Evolutionary conservation across 2,797 vertebrate species (phyloP), one percentile per base, ranked within the genome.

Genomic region (Valencia hispanica): DNA sequence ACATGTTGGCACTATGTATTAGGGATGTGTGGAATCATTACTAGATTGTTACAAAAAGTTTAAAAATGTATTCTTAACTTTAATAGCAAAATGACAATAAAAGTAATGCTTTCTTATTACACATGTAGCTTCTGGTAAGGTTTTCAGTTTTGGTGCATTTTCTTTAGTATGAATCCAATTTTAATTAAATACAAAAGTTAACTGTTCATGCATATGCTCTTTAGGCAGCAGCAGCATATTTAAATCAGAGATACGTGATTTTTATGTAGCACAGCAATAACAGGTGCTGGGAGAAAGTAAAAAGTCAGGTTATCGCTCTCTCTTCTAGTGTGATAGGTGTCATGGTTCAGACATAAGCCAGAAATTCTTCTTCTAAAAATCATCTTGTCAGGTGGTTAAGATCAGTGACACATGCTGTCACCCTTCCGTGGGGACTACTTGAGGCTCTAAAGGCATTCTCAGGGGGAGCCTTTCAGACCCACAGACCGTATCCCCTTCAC

Each of bases 381-480:
- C 55, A 63, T 76, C 74, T 63, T 68, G 72, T 45, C 43, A 45
- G 73, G 77, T 85, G 78, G 53, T 78, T 61, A 51, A 65, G 72
- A 82, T 80, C 77, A 66, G 57, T 48, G 51, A 79, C 73, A 63
- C 65, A 36, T 70, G 39, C 51, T 32, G 68, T 68, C 25, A 0
- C 2, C 30, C 39, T 79, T 72, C 73, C 76, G 51, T 63, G 75
- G 77, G 81, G 61, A 43, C 68, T 72, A 32, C 75, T 71, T 51
- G 15, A 74, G 68, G 55, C 66, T 73, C 73, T 83, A 0, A 0
- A 74, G 61, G 48, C 41, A 0, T 77, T 77, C 77, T 83, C 82
- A 55, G 32, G 30, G 39, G 50, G 65, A 84, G 66, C 68, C 48
- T 84, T 81, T 87, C 53, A 78, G 68, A 75, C 59, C 63, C 66